phyloP scores from a whole-genome alignment of 35 echinoderm and acorn worm genomes.

The Patiria miniata region DNA sequence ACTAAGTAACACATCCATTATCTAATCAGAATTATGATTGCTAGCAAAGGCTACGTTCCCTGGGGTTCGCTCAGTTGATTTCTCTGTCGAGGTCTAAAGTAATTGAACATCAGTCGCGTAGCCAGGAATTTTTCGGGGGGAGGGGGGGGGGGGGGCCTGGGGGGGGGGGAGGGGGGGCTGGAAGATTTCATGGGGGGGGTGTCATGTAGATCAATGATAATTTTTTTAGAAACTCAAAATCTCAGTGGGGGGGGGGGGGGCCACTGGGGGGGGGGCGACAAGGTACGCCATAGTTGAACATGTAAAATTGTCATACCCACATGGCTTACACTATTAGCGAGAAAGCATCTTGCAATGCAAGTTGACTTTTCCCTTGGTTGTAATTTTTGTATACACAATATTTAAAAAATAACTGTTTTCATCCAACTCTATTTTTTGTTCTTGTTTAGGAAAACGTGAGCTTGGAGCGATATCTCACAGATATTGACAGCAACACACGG shows the following conservation, averaged over 20 bases:
- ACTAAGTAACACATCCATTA: no score
- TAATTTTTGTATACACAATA: neutral
- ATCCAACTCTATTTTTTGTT: neutral
- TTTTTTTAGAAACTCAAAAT: no score
- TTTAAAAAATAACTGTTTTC: neutral
- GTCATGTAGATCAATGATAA: no score
- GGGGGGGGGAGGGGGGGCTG: no score
- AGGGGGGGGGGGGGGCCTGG: no score
- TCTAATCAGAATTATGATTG: neutral
- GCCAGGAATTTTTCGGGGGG: no score
- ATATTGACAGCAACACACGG: neutral
- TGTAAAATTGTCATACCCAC: neutral
- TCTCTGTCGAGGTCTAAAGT: neutral
- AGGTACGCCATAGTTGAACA: no score
- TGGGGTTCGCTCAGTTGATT: neutral
- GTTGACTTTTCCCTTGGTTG: neutral
- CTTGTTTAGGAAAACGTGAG: conserved; percentile 2
- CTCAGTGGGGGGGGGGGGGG: no score
- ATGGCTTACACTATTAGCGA: neutral
- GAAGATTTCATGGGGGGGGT: no score
- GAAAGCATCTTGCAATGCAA: neutral
- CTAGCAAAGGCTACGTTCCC: neutral
- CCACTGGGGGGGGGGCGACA: no score
- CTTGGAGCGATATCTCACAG: neutral
- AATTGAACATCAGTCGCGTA: no score